phyloP scores from a whole-genome alignment of 1,140 invertebrate genomes.

The Drosophila fuyamai region DNA sequence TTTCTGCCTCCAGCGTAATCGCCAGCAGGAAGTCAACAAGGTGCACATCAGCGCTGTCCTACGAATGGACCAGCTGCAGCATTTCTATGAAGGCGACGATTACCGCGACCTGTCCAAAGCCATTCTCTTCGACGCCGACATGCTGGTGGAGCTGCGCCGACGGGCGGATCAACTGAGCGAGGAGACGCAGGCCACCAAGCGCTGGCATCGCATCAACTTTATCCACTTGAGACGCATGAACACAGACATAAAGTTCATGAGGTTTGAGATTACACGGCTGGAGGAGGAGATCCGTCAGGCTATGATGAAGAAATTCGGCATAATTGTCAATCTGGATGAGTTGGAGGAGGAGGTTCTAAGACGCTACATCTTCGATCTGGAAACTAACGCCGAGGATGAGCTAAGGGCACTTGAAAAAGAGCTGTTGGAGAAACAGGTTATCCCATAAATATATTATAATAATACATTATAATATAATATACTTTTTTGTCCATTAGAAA shows the following conservation, averaged over 20 bases:
- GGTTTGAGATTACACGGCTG: constrained; percentile 85
- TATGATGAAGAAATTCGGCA: constrained; percentile 87
- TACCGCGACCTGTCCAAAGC: constrained; percentile 86
- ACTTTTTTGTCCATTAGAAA: constrained; percentile 16
- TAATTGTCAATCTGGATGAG: constrained; percentile 85
- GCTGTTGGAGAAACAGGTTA: constrained; percentile 48
- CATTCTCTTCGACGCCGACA: constrained; percentile 87
- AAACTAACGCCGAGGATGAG: constrained; percentile 85
- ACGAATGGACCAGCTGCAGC: constrained; percentile 88
- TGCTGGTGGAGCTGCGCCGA: constrained; percentile 86
- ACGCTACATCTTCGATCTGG: constrained; percentile 86
- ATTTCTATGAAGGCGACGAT: constrained; percentile 85
- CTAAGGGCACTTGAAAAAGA: constrained; percentile 83
- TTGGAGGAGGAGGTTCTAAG: constrained; percentile 87
- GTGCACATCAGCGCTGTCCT: constrained; percentile 88
- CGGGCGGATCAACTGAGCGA: constrained; percentile 88
- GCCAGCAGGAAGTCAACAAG: constrained; percentile 89
- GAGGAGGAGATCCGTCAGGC: constrained; percentile 85
- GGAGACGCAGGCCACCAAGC: constrained; percentile 87
- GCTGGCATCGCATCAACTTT: constrained; percentile 86
- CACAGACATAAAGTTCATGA: constrained; percentile 86
- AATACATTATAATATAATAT: constrained; percentile 28
- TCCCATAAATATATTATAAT: no score
- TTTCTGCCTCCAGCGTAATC: constrained; percentile 86
- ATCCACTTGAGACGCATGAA: constrained; percentile 86